phyloP scores from a whole-genome alignment of 1,140 invertebrate species.

The Heliconius hewitsoni region DNA sequence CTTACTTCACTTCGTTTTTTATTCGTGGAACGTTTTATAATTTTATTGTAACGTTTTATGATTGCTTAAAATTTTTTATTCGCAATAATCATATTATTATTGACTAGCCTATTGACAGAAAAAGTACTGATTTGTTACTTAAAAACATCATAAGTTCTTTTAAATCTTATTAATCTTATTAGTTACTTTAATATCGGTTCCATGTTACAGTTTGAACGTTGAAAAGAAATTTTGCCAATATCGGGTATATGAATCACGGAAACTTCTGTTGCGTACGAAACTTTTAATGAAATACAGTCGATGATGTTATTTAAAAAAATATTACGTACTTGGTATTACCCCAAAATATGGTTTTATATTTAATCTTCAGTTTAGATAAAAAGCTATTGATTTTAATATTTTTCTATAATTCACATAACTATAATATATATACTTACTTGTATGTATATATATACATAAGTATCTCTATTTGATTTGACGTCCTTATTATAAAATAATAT shows the following conservation, averaged over 20 bases:
- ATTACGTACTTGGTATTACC: slow-evolving; percentile 24
- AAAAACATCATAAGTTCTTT: slow-evolving; percentile 16
- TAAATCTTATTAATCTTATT: slow-evolving; percentile 25
- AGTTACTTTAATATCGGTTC: slow-evolving; percentile 29
- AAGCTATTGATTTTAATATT: not conserved
- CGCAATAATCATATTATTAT: not conserved
- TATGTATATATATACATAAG: too few relatives aligned
- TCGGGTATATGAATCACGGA: slow-evolving; percentile 49
- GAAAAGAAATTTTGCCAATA: slow-evolving; percentile 42
- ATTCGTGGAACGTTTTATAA: slow-evolving; percentile 20
- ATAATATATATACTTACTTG: not conserved
- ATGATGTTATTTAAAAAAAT: slow-evolving; percentile 13
- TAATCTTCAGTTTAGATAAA: not conserved
- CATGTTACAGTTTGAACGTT: slow-evolving; percentile 26
- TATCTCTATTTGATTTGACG: too few relatives aligned
- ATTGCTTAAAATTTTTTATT: not conserved
- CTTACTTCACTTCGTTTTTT: slow-evolving; percentile 27
- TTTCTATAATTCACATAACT: not conserved
- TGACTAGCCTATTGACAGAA: not conserved
- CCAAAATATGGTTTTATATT: not conserved
- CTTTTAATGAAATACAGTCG: slow-evolving; percentile 68
- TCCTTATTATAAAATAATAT: not conserved
- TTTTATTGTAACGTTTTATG: too few relatives aligned
- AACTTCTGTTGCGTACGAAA: slow-evolving; percentile 63
- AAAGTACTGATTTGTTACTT: not conserved